phyloP scores from a whole-genome alignment of 2,113 vertebrate species.

The Lophura nycthemera region DNA sequence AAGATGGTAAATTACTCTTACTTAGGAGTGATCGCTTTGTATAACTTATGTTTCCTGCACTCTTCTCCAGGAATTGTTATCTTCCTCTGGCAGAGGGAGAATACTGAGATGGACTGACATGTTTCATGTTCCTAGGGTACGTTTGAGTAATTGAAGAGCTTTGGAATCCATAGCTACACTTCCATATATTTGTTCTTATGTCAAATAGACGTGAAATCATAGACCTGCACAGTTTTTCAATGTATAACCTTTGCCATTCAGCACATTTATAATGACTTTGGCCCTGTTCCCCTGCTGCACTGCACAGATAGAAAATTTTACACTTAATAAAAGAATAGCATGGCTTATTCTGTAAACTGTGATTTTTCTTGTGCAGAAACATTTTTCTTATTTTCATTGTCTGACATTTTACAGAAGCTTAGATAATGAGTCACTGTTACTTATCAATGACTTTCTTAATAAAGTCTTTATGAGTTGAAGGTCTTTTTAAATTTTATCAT shows the following conservation, averaged over 20 bases:
- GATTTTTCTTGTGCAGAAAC: not conserved
- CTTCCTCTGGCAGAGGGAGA: not conserved
- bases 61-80: not conserved
- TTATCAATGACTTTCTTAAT: not conserved
- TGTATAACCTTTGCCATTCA: not conserved
- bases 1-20: not conserved
- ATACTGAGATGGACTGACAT: not conserved
- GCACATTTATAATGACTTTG: not conserved
- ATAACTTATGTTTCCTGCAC: not conserved
- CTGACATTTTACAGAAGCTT: not conserved
- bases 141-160: not conserved
- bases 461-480: not conserved
- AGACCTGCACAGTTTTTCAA: rapidly evolving
- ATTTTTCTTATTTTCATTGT: not conserved
- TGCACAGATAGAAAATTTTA: not conserved
- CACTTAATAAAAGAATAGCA: not conserved
- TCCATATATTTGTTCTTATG: not conserved
- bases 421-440: not conserved
- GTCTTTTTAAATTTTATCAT: not conserved
- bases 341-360: not conserved
- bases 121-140: not conserved
- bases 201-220: not conserved
- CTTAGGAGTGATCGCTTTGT: not conserved
- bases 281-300: not conserved
- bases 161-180: not conserved